Evolutionary conservation across 35 echinoderm and acorn worm genomes (phyloP).

Genomic region (Amphiura filiformis): DNA sequence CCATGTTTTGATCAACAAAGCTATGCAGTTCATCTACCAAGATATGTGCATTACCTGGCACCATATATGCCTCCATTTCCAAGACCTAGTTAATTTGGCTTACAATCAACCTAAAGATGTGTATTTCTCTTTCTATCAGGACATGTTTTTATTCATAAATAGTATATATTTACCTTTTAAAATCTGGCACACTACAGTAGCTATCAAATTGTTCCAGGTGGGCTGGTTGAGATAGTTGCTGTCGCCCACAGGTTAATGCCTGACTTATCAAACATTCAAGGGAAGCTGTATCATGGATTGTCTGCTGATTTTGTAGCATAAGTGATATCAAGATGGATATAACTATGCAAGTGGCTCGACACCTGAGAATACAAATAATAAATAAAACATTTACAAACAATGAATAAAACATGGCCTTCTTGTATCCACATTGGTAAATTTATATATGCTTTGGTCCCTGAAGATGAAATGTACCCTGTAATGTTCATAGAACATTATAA

Average conservation of each 20-base stretch:
- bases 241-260: constrained; percentile 41
- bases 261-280: constrained; percentile 26
- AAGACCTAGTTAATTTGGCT: too few species aligned
- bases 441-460: too few species aligned
- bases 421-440: too few species aligned
- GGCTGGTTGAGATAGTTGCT: constrained; percentile 13
- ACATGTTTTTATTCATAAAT: too few species aligned
- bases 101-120: too few species aligned
- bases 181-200: constrained; percentile 17
- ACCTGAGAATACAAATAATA: constrained; percentile 32
- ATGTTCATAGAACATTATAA: too few species aligned
- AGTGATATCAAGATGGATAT: constrained; percentile 48
- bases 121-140: too few species aligned
- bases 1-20: too few species aligned
- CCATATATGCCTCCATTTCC: too few species aligned
- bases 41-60: too few species aligned
- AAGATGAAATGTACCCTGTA: too few species aligned
- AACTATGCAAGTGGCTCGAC: constrained; percentile 60
- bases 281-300: not conserved
- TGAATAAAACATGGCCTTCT: not conserved
- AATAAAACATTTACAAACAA: not conserved
- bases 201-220: constrained; percentile 49
- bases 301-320: constrained; percentile 55
- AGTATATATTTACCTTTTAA: constrained; percentile 58
- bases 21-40: too few species aligned